Evolutionary conservation across 2,113 vertebrate genomes (phyloP), one percentile per base, ranked within the genome.

Genomic region (Cavia porcellus): DNA sequence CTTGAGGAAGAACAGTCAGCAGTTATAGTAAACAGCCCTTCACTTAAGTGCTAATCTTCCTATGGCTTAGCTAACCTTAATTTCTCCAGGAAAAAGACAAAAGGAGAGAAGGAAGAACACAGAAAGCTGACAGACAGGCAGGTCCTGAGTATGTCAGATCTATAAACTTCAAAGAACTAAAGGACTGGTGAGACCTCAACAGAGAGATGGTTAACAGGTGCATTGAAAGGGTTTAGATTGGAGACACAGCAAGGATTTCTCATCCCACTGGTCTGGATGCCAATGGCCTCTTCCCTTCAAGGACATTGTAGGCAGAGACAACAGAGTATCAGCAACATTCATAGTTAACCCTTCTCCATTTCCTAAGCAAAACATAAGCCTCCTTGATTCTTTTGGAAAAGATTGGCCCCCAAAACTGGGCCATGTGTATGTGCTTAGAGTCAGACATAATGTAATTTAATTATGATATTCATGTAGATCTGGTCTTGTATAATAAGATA

Each of bases 211-310:
- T 17, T 5, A 0, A 59, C 52, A 77, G 32, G 10, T 15, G 2
- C 6, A 35, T 13, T 0, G 1, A 45, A 17, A 61, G 4, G 30
- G 5, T 19, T 32, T 13, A 55, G 2, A 75, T 24, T 13, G 10
- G 22, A 92, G 14, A 38, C n/a, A 24, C 20, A 52, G 3, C 50
- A 24, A 75, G 38, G 42, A 59, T 1, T 30, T 66, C 17, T 38
- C 86, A 35, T 8, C 45, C 7, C 12, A 7, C 45, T 62, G 68
- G 52, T 8, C 9, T 4, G 62, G 13, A 42, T 19, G 4, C 28
- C 59, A 19, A 5, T n/a, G 86, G 50, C 3, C 24, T 80, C 38
- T 24, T 83, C 66, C 13, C 19, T 55, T n/a, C 64, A 85, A 92
- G 7, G 50, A 57, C 30, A 30, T 9, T 17, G 4, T 57, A 57